Percentiles rank a stretch among this genome's conserved stretches.
Evolutionary conservation across 2,888 invertebrate species (phyloP).

Genomic region (Sphaerophoria taeniata): DNA sequence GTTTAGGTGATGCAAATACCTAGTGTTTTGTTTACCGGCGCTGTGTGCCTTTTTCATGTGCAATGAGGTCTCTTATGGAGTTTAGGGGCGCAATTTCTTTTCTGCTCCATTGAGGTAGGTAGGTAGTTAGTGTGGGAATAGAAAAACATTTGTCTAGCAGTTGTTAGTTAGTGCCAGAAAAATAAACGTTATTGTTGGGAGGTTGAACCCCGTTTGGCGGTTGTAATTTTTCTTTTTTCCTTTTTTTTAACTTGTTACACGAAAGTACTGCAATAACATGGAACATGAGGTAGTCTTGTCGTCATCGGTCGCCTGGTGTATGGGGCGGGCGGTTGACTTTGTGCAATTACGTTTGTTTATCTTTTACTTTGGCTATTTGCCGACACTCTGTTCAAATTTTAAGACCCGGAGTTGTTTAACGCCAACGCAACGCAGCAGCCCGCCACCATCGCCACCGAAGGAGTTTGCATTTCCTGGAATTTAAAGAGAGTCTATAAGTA

Average conservation of each 20-base stretch:
- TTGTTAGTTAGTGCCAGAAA: conserved; percentile 67
- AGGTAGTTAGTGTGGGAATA: conserved; percentile 59
- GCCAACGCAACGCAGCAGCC: neutral
- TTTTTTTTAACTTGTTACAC: neutral
- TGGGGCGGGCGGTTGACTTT: conserved; percentile 46
- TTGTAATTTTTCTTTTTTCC: neutral
- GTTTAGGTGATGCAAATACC: conserved; percentile 70
- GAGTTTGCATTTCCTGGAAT: conserved; percentile 63
- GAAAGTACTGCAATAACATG: conserved; percentile 29
- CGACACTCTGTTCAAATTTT: conserved; percentile 20
- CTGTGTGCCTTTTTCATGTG: conserved; percentile 25
- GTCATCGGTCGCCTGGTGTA: conserved; percentile 11
- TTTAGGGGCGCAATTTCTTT: conserved; percentile 64
- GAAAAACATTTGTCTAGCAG: conserved; percentile 65
- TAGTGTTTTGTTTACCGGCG: conserved; percentile 46
- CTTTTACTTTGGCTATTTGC: conserved; percentile 58
- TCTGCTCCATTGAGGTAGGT: conserved; percentile 4
- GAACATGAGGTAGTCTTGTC: conserved; percentile 43
- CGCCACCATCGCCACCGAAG: neutral
- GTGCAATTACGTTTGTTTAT: conserved; percentile 71
- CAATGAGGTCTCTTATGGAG: neutral
- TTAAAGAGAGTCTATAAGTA: conserved; percentile 24
- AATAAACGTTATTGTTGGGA: conserved; percentile 61
- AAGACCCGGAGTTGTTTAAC: neutral
- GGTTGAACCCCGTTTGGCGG: conserved; percentile 47